Base-by-base conservation (phyloP, 2,888 invertebrate genomes). In the Periphyllus acericola region DNA sequence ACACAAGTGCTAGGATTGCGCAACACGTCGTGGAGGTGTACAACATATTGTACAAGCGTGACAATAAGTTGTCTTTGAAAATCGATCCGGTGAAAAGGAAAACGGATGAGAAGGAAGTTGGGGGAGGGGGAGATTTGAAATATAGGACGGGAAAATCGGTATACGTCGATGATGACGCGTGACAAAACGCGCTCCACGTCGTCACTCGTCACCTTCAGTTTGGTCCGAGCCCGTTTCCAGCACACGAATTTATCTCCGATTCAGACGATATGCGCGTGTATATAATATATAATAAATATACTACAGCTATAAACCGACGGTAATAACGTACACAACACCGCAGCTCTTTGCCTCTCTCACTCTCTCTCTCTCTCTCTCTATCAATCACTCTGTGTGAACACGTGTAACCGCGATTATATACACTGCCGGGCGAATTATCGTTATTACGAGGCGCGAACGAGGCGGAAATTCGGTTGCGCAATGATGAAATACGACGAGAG, bases 381-480 rank as follows among this genome's bases (percentile, higher is more conserved):
- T n/a, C n/a, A n/a, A n/a, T n/a, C n/a, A n/a, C n/a, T 5, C 4
- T 46, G 46, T 9, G 11, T 9, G 29, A 25, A 78, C 34, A 25
- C 25, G 60, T n/a, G 34, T 14, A 14, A 79, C 79, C 55, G 52
- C 52, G 79, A 60, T 60, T 79, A n/a, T n/a, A n/a, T n/a, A n/a
- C n/a, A 79, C 25, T 6, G 32, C 55, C 34, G 11, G 11, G 46
- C 11, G 46, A 46, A 46, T 9, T 46, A 46, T 46, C 9, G 46
- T 46, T 9, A 9, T 46, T 9, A 46, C 11, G 6, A 36, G 36
- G 36, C 52, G n/a, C 34, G 36, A 46, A n/a, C 21, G 55, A 11
- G 32, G 6, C 25, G 34, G 55, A 34, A 79, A 79, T 55, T 55
- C 21, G 25, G 25, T 79, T 55, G 34, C 34, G 25, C 25, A 79